A percentile compares a stretch with the other conserved stretches of the same genome.
phyloP scores from a whole-genome alignment of 2,888 invertebrate species.

The Malthinus flaveolus region DNA sequence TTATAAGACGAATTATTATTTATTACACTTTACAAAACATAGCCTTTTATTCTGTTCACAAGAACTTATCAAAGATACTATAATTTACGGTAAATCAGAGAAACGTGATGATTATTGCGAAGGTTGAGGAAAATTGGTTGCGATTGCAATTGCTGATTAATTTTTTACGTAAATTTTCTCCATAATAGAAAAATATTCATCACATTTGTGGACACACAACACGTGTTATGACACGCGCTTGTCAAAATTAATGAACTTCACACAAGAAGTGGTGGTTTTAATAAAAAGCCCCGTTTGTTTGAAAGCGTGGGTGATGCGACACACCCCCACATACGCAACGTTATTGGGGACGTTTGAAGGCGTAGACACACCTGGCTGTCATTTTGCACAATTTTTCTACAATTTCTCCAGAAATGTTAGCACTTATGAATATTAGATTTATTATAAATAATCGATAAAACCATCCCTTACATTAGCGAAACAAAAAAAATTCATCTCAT shows the following conservation, averaged over 20 bases:
- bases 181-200: background rate
- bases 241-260: slow-evolving; percentile 52
- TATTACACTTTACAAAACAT: slow-evolving; percentile 5
- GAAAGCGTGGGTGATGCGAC: slow-evolving; percentile 44
- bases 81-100: slow-evolving; percentile 10
- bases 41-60: slow-evolving; percentile 8
- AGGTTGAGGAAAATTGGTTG: slow-evolving; percentile 7
- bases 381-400: slow-evolving; percentile 42
- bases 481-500: too few relatives aligned
- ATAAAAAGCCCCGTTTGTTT: slow-evolving; percentile 44
- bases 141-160: slow-evolving; percentile 13
- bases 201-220: slow-evolving; percentile 31
- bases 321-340: slow-evolving; percentile 44
- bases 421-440: too few relatives aligned
- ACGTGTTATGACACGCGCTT: slow-evolving; percentile 51
- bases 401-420: slow-evolving; percentile 18
- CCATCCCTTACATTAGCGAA: too few relatives aligned
- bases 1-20: slow-evolving; percentile 18
- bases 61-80: slow-evolving; percentile 12
- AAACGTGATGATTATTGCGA: slow-evolving; percentile 14
- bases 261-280: slow-evolving; percentile 45
- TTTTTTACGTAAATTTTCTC: background rate
- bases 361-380: slow-evolving; percentile 50
- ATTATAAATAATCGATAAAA: too few relatives aligned
- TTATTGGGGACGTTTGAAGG: slow-evolving; percentile 35